These are phyloP conservation scores for Fundulus diaphanus DNA, from an alignment of 2,797 vertebrate genomes.

Conservation along the genomic window DNA sequence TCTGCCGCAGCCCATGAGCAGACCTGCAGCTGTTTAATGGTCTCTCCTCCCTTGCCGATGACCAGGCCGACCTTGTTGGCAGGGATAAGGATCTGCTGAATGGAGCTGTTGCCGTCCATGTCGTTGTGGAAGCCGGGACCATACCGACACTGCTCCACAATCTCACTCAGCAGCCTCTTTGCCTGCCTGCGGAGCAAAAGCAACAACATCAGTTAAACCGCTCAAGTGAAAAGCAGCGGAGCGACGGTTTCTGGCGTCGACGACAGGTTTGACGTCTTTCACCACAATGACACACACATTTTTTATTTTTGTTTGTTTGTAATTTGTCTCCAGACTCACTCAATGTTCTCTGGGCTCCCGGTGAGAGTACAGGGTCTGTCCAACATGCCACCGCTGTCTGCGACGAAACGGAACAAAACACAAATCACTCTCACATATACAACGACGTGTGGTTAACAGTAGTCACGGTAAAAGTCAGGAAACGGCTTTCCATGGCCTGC, in stretches of 20 bases:
- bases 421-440: neutral
- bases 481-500: neutral
- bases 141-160: conserved; percentile 97
- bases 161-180: conserved; percentile 94
- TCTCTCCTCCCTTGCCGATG: conserved; percentile 98
- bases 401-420: conserved; percentile 3
- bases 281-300: conserved; percentile 14
- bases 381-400: conserved; percentile 97
- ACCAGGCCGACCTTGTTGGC: conserved; percentile 98
- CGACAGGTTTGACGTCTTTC: conserved; percentile 36
- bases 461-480: neutral
- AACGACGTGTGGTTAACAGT: neutral
- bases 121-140: conserved; percentile 95
- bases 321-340: conserved; percentile 83
- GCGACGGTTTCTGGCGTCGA: conserved; percentile 33
- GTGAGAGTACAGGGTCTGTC: conserved; percentile 97
- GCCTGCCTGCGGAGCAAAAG: conserved; percentile 87
- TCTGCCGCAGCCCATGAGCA: conserved; percentile 4
- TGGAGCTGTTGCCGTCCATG: conserved; percentile 90
- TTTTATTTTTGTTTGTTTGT: neutral
- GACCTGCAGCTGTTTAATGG: conserved; percentile 98
- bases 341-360: conserved; percentile 95
- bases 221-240: conserved; percentile 18
- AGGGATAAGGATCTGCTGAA: conserved; percentile 97
- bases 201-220: conserved; percentile 40